Base-by-base conservation (phyloP, 1,140 invertebrate genomes). In the Neotoxoptera formosana region DNA sequence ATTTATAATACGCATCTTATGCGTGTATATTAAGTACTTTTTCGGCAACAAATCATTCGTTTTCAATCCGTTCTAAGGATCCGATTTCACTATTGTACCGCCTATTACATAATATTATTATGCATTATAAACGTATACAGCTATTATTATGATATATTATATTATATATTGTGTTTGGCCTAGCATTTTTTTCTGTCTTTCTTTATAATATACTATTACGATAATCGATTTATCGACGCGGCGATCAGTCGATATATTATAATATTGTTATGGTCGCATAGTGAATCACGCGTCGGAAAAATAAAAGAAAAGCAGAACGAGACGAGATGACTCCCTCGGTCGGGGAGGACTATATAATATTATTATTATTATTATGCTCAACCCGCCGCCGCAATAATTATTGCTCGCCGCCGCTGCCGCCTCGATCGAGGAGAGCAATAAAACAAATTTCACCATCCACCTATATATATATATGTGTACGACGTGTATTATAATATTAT, bases 371-470 rank as follows among this genome's bases (percentile, higher is more conserved):
- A 11, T 8, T 25, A n/a, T 17, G n/a, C 60, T 76, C 60, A 34
- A 14, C 60, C 60, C 60, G 60, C 60, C 60, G 60, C 14, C n/a
- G 60, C 30, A 76, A 76, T 76, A 76, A 76, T 76, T n/a, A 76
- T 76, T 76, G 60, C 60, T n/a, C n/a, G 7, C 60, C n/a, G 17
- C 60, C 14, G n/a, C 14, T 67, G 60, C 56, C 56, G 56, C 56
- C 25, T 60, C 60, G 60, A 76, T 20, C 51, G 7, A 41, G 60
- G 30, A 67, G 30, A 67, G 60, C 60, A 76, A 76, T 76, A 76
- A 76, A 76, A 76, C 60, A 76, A 76, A 76, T 76, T 76, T 76
- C 60, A 76, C 60, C 60, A 30, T 76, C 60, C 60, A 76, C n/a
- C 30, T 17, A 53, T 20, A 4, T 53, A 53, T 21, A 53, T 53